Evolutionary conservation across 2,888 invertebrate species (phyloP), one percentile per base, ranked within the genome.

Genomic region (Microplitis manilae): DNA sequence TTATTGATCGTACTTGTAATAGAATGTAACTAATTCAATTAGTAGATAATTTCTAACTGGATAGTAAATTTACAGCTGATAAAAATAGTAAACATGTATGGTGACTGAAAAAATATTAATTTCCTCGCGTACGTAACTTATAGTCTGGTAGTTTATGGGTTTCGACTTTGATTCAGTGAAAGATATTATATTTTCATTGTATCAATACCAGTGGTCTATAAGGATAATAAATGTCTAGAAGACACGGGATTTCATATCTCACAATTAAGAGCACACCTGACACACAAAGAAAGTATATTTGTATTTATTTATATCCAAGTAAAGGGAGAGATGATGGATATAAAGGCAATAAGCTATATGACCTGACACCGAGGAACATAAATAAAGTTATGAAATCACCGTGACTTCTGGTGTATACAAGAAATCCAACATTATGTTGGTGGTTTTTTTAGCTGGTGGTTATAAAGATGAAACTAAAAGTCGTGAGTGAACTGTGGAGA

Each of bases 241-340:
- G 69, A 77, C 73, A 77, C 73, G 77, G 69, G 39, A 73, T 73
- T 77, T 73, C 68, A 73, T 77, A 77, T 73, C 77, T 77, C 73
- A 77, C 77, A 77, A 77, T 77, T 77, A 77, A 70, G 77, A 73
- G 69, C 77, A 77, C 73, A 77, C 73, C 73, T 77, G 77, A 38
- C 13, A 73, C 17, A 39, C 6, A 73, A 50, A 50, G 50, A 50
- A 50, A 50, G 50, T 50, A 50, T 13, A 50, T 41, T n/a, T 17
- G 50, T 68, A 15, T 67, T 39, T 41, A 68, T 68, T 40, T n/a
- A 68, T 68, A 8, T 6, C n/a, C 41, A 68, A 20, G 17, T 41
- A 68, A 68, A 68, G 17, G 40, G 39, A 17, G 71, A 61, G 62
- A 62, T 68, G 71, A 65, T 65, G 67, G 41, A 73, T 73, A 65